Conservation (phyloP, 2,113 vertebrate genomes). For the Ophiodon elongatus region DNA sequence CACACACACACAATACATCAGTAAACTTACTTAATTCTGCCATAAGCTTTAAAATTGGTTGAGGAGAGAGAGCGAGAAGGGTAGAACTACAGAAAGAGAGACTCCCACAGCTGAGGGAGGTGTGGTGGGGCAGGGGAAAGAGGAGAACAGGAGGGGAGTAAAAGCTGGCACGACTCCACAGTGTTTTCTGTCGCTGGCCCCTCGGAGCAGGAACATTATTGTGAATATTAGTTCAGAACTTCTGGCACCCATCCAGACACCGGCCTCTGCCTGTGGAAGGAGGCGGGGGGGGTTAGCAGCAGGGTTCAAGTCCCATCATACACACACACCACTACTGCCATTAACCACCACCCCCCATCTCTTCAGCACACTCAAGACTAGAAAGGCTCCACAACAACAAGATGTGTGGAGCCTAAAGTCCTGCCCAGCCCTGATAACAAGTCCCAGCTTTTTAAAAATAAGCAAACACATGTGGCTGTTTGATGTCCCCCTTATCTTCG, state of each 20-base stretch:
- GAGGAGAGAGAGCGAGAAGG: slow-evolving; percentile 16
- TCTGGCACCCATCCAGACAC: slow-evolving; percentile 79
- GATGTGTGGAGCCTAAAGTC: slow-evolving; percentile 80
- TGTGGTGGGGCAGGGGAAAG: slow-evolving; percentile 51
- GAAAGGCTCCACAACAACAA: slow-evolving; percentile 81
- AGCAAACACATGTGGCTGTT: slow-evolving; percentile 91
- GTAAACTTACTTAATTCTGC: slow-evolving; percentile 31
- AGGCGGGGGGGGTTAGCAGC: slow-evolving; percentile 48
- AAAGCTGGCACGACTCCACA: slow-evolving; percentile 77
- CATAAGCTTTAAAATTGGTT: slow-evolving; percentile 43
- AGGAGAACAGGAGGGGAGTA: slow-evolving; percentile 63
- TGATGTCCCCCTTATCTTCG: slow-evolving; percentile 87
- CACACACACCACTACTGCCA: slow-evolving; percentile 61
- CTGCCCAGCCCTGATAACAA: slow-evolving; percentile 90
- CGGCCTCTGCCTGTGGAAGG: slow-evolving; percentile 57
- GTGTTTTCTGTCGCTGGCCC: slow-evolving; percentile 71
- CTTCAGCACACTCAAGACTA: slow-evolving; percentile 69
- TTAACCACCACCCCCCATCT: slow-evolving; percentile 64
- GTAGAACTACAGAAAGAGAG: slow-evolving; percentile 56
- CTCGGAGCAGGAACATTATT: slow-evolving; percentile 75
- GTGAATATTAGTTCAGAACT: slow-evolving; percentile 81
- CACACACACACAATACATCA: slow-evolving; percentile 15
- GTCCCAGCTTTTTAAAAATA: slow-evolving; percentile 88
- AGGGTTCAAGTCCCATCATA: slow-evolving; percentile 67
- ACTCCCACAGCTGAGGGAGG: slow-evolving; percentile 57